Evolutionary conservation across 1,140 invertebrate species (phyloP).

Genomic region (Cyclina sinensis): DNA sequence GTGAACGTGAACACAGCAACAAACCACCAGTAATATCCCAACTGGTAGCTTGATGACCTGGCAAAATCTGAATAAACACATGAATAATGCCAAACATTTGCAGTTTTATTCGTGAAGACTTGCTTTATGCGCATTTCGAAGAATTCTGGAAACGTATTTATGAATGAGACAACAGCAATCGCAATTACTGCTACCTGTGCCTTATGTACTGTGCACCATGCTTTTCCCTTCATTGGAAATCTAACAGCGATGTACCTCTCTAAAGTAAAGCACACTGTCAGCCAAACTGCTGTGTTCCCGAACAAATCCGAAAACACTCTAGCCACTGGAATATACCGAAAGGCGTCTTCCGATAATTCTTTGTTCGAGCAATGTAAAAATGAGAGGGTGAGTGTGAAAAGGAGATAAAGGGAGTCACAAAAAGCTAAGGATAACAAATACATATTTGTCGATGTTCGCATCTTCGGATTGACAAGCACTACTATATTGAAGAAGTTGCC

Average conservation of each 20-base stretch:
- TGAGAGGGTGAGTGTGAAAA: slow-evolving; percentile 87
- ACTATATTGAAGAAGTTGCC: slow-evolving; percentile 81
- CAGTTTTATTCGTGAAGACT: neutral
- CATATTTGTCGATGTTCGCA: slow-evolving; percentile 92
- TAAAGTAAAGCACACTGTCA: slow-evolving; percentile 93
- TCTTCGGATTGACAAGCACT: slow-evolving; percentile 90
- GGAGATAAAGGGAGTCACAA: slow-evolving; percentile 91
- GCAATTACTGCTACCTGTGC: slow-evolving; percentile 76
- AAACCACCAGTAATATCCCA: slow-evolving; percentile 91
- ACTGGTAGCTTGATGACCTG: slow-evolving; percentile 88
- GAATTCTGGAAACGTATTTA: slow-evolving; percentile 78
- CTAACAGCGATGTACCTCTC: slow-evolving; percentile 93
- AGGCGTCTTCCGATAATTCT: slow-evolving; percentile 63
- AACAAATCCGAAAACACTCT: slow-evolving; percentile 90
- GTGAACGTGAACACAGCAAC: slow-evolving; percentile 90
- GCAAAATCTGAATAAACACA: slow-evolving; percentile 77
- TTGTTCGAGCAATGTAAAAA: slow-evolving; percentile 75
- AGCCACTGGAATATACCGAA: slow-evolving; percentile 87
- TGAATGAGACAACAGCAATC: slow-evolving; percentile 67
- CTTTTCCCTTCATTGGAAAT: slow-evolving; percentile 92
- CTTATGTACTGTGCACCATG: slow-evolving; percentile 89
- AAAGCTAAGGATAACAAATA: slow-evolving; percentile 92
- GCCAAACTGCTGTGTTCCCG: slow-evolving; percentile 91
- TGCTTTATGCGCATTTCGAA: slow-evolving; percentile 78
- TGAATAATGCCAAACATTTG: slow-evolving; percentile 64